Percentiles rank a stretch among this genome's conserved stretches.
phyloP scores from a whole-genome alignment of 2,113 vertebrate genomes.

The Fulmarus glacialis region DNA sequence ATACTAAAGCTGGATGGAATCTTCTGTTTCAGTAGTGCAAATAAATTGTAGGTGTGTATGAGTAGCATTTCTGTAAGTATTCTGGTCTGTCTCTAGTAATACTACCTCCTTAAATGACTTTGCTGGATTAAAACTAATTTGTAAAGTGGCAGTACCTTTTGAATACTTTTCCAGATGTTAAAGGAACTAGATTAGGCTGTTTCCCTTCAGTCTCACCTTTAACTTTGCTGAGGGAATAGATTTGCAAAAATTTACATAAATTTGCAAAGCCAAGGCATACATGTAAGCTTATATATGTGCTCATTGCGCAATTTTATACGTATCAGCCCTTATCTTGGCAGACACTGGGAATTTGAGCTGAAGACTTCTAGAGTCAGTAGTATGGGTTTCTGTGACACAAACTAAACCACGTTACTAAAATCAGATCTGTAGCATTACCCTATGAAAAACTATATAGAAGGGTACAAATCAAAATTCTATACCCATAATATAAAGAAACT shows the following conservation, averaged over 20 bases:
- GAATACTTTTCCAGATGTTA: not conserved
- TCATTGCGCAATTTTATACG: not conserved
- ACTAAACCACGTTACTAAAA: not conserved
- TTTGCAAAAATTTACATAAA: not conserved
- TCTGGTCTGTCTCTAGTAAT: not conserved
- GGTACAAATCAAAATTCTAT: not conserved
- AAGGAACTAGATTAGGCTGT: not conserved
- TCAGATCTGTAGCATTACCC: not conserved
- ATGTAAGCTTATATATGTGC: not conserved
- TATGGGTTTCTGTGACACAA: not conserved
- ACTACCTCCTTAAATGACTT: not conserved
- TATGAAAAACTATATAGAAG: not conserved
- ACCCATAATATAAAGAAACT: not conserved
- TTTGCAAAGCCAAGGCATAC: not conserved
- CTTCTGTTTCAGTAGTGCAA: not conserved
- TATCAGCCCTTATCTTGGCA: not conserved
- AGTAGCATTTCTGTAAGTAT: not conserved
- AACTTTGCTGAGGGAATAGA: not conserved
- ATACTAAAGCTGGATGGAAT: not conserved
- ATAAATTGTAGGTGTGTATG: not conserved
- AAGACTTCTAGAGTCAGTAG: not conserved
- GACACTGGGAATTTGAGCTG: not conserved
- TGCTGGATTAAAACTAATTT: not conserved
- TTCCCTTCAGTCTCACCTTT: not conserved
- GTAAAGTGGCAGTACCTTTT: not conserved